These are phyloP conservation scores for Naso thynnoides DNA, from an alignment of 2,797 vertebrate genomes.

Conservation along the genomic window DNA sequence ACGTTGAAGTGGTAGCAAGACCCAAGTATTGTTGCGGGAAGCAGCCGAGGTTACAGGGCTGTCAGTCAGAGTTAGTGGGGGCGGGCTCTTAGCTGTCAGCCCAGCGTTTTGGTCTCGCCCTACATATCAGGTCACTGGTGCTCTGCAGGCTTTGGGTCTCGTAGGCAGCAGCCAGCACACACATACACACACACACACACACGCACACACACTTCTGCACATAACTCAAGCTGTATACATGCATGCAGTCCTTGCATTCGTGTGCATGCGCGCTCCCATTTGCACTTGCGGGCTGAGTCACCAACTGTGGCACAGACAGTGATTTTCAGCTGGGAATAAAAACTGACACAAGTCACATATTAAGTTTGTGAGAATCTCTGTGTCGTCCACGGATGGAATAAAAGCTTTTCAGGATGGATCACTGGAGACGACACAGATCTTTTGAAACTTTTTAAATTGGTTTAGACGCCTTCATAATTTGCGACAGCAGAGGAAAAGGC, in stretches of 20 bases:
- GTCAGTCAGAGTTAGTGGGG: constrained; percentile 77
- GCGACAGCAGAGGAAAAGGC: constrained; percentile 23
- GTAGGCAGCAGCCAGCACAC: constrained; percentile 41
- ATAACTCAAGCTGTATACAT: constrained; percentile 27
- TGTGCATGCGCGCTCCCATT: constrained; percentile 19
- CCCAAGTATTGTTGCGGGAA: constrained; percentile 62
- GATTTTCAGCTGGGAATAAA: constrained; percentile 38
- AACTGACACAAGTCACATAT: constrained; percentile 33
- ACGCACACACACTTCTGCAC: constrained; percentile 12
- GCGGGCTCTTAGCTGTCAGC: constrained; percentile 65
- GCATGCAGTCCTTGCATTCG: constrained; percentile 2
- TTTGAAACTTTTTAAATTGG: constrained; percentile 20
- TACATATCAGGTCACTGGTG: constrained; percentile 77
- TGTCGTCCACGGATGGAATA: constrained; percentile 4
- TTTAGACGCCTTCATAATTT: constrained; percentile 8
- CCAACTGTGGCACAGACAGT: constrained; percentile 20
- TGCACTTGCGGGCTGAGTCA: constrained; percentile 29
- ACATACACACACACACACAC: constrained; percentile 12
- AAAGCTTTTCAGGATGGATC: constrained; percentile 28
- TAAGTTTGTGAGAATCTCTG: constrained; percentile 9
- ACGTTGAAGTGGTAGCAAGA: constrained; percentile 56
- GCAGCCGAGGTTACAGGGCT: constrained; percentile 65
- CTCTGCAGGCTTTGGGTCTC: constrained; percentile 61
- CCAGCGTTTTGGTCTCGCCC: constrained; percentile 61
- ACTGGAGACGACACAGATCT: constrained; percentile 20